Base-by-base conservation (phyloP, 2,113 vertebrate genomes). In the Capricornis sumatraensis region DNA sequence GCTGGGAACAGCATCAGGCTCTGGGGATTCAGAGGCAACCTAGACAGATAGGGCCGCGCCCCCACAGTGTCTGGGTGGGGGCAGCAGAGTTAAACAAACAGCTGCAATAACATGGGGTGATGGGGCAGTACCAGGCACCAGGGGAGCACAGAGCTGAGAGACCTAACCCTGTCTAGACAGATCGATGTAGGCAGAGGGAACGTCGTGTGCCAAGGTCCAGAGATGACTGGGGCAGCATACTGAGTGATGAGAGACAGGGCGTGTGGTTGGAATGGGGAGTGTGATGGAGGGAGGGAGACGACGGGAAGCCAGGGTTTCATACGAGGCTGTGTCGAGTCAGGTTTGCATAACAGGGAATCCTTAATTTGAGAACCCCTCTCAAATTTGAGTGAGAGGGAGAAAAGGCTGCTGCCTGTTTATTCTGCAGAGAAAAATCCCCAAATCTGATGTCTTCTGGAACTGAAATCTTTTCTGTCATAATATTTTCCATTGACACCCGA, bases 401-500 rank as follows among this genome's bases (percentile, higher is more conserved):
- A 97, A 96, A 96, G 58, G 64, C 91, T 85, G 58, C 17, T 92
- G 86, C n/a, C 19, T 97, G 50, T 96, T 91, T 96, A 95, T 85
- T 93, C 83, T 84, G 82, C 45, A 93, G 74, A 92, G 91, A 67
- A 94, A 91, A 78, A 58, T 43, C 79, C 79, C 58, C 10, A 33
- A 82, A 81, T 57, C 23, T 55, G 64, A 87, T 87, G 89, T 55
- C 47, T 87, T 87, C 84, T 90, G 87, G 84, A 97, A 93, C 89
- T 36, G 71, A 84, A 93, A 91, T 96, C 87, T 36, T 57, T 82
- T 84, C 95, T 58, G 55, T 96, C 86, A 30, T 60, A 76, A 67
- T 64, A 64, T 57, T 94, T 96, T 87, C 76, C 84, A 43, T 79
- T 33, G 36, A 87, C 55, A 71, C 58, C 78, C 83, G 13, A 90